A percentile compares a stretch with the other conserved stretches of the same genome.
These are phyloP conservation scores for Merodon equestris DNA, from an alignment of 2,888 invertebrate species.

Conservation along the genomic window DNA sequence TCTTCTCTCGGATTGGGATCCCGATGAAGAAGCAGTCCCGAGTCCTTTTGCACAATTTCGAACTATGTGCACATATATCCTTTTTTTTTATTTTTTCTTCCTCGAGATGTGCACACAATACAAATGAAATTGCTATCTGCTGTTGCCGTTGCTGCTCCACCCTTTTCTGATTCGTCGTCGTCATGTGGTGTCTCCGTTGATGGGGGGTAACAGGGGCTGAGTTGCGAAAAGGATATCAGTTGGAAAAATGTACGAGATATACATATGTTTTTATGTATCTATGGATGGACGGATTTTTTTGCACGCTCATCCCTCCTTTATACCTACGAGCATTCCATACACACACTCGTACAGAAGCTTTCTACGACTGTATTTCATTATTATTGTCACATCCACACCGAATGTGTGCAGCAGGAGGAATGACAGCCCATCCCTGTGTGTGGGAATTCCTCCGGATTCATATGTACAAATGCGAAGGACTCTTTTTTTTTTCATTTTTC, in stretches of 20 bases:
- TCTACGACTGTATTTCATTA: conserved; percentile 46
- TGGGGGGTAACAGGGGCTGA: background rate
- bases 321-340: conserved; percentile 22
- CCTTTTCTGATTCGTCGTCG: conserved; percentile 65
- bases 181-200: conserved; percentile 37
- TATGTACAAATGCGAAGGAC: conserved; percentile 51
- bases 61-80: conserved; percentile 38
- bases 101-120: conserved; percentile 39
- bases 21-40: conserved; percentile 11
- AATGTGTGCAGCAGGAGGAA: background rate
- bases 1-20: background rate
- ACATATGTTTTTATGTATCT: background rate
- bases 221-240: conserved; percentile 31
- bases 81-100: conserved; percentile 25
- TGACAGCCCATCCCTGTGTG: background rate
- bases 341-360: conserved; percentile 17
- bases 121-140: conserved; percentile 62
- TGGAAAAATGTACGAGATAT: conserved; percentile 20
- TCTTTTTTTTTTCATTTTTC: conserved; percentile 12
- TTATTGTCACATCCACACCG: conserved; percentile 55
- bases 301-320: conserved; percentile 22
- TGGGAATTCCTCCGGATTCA: conserved; percentile 43
- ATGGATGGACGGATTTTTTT: conserved; percentile 34
- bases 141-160: conserved; percentile 48
- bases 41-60: conserved; percentile 19